Evolutionary conservation across 1,140 invertebrate genomes (phyloP).

Genomic region (Carposina sasakii): DNA sequence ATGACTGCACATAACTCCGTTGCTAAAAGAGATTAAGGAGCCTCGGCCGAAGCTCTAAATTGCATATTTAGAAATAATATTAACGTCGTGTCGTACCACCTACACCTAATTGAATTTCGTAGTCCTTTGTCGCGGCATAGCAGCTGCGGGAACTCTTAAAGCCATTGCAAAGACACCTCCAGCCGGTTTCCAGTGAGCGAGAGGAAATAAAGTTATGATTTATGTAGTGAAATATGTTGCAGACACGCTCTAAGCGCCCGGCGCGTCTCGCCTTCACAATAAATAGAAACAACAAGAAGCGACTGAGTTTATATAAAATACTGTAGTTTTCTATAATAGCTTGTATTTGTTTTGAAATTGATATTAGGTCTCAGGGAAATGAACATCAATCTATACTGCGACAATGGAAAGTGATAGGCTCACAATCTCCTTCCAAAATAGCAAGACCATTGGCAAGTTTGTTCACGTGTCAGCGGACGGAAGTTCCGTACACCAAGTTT

Average conservation of each 20-base stretch:
- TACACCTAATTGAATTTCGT: slow-evolving; percentile 61
- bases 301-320: no score
- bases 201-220: slow-evolving; percentile 70
- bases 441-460: slow-evolving; percentile 44
- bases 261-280: slow-evolving; percentile 35
- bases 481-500: slow-evolving; percentile 40
- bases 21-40: slow-evolving; percentile 3
- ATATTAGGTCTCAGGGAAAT: no score
- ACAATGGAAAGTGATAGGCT: no score
- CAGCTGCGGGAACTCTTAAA: slow-evolving; percentile 48
- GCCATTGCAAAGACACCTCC: slow-evolving; percentile 61
- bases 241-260: slow-evolving; percentile 33
- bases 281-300: no score
- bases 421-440: no score
- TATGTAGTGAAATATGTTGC: slow-evolving; percentile 65
- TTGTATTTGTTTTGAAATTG: no score
- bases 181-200: slow-evolving; percentile 44
- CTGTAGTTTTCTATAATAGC: no score
- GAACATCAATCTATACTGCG: no score
- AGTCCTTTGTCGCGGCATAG: slow-evolving; percentile 52
- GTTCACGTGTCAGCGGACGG: slow-evolving; percentile 36
- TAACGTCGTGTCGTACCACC: slow-evolving; percentile 31
- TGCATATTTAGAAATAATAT: slow-evolving; percentile 38
- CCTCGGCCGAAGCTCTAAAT: slow-evolving; percentile 18
- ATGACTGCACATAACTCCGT: no score